A percentile compares a stretch with the other conserved stretches of the same genome.
These are phyloP conservation scores for Gonocerus acuteangulatus DNA, from an alignment of 2,888 invertebrate genomes.

Conservation along the genomic window DNA sequence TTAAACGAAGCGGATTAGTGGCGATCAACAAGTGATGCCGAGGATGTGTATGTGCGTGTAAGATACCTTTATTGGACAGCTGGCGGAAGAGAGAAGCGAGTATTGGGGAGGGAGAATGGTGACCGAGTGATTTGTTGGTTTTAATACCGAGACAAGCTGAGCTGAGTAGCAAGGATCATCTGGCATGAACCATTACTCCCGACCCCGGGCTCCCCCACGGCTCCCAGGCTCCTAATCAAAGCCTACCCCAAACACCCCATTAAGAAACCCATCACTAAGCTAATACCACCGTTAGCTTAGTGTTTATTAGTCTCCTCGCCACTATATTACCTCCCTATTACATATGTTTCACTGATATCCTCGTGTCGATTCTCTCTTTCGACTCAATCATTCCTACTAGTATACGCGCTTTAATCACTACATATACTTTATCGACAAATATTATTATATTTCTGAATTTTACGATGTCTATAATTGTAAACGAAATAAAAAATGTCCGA, in stretches of 20 bases:
- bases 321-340: too few species aligned
- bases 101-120: background rate
- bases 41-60: background rate
- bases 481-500: too few species aligned
- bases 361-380: too few species aligned
- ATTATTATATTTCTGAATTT: too few species aligned
- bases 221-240: background rate
- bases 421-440: too few species aligned
- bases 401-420: too few species aligned
- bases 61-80: background rate
- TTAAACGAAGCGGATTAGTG: too few species aligned
- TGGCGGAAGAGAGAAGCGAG: background rate
- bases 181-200: background rate
- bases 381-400: too few species aligned
- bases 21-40: background rate
- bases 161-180: conserved; percentile 1
- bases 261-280: background rate
- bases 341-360: too few species aligned
- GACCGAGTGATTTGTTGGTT: conserved; percentile 1
- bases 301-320: too few species aligned
- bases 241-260: background rate
- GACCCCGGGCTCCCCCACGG: background rate
- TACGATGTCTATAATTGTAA: too few species aligned
- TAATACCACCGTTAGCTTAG: background rate
- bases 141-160: background rate